These are phyloP conservation scores for Eueremaeus valkanovi DNA, from an alignment of 2,888 invertebrate genomes.

Conservation along the genomic window DNA sequence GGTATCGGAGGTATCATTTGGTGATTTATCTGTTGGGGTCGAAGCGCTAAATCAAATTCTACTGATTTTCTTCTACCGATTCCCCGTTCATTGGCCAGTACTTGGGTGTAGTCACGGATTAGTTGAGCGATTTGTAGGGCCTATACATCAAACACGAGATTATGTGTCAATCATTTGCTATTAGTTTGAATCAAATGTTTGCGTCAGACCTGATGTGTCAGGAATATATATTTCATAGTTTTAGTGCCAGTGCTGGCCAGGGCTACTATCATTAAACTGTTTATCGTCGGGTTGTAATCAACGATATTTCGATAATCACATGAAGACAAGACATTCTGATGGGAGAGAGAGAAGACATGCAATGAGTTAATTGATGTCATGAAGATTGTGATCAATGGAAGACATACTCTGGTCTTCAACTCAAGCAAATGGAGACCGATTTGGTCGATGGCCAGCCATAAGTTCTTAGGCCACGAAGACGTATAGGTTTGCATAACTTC, in stretches of 20 bases:
- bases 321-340: conserved; percentile 77
- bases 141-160: conserved; percentile 55
- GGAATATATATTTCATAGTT: conserved; percentile 88
- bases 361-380: too few species aligned
- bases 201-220: conserved; percentile 73
- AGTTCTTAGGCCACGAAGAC: conserved; percentile 85
- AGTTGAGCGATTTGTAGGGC: conserved; percentile 89
- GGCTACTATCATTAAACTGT: conserved; percentile 88
- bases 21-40: conserved; percentile 30
- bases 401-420: conserved; percentile 65
- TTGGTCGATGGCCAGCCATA: conserved; percentile 91
- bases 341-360: too few species aligned
- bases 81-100: conserved; percentile 52
- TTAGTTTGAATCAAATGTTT: conserved; percentile 39
- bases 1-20: conserved; percentile 36
- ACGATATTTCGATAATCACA: conserved; percentile 84
- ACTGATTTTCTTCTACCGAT: conserved; percentile 42
- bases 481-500: conserved; percentile 97
- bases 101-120: conserved; percentile 80
- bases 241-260: conserved; percentile 67
- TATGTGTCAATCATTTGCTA: background rate
- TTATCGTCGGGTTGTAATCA: conserved; percentile 84
- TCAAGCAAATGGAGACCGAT: conserved; percentile 83
- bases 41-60: conserved; percentile 42
- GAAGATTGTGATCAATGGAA: too few species aligned